Base-by-base conservation (phyloP, 2,888 invertebrate genomes). In the Epirrita christyi region DNA sequence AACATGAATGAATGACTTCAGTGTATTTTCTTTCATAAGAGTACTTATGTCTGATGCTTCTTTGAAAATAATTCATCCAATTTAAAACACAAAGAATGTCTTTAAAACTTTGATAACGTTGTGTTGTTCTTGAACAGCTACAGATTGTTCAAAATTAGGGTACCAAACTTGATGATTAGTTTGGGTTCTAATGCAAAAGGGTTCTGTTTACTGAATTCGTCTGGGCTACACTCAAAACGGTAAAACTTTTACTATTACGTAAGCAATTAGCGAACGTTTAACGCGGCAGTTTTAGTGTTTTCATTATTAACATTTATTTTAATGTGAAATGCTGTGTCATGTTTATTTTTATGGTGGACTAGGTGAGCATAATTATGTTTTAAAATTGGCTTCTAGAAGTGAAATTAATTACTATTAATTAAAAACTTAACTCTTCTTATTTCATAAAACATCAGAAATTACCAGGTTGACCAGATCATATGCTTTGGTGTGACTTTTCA, bases 191-290 rank as follows among this genome's bases (percentile, higher is more conserved):
- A 63, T 54, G 67, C 55, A 44, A 59, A 63, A 63, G 67, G 67
- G 63, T 59, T 50, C 51, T 65, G 62, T 67, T 67, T 67, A 60
- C 60, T 32, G 61, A 55, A 56, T 67, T 63, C 58, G 65, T 65
- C 65, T 61, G 60, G 51, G 50, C 56, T 59, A 61, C 45, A 61
- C 63, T 61, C 48, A 54, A 63, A 65, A 61, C 65, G 51, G 59
- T 60, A 36, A 59, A 67, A 67, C 61, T 67, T 67, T 64, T 59
- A 67, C 66, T 63, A 67, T 64, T 67, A 64, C 64, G 57, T 58
- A 61, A 63, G 64, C 66, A 67, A 67, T 67, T 67, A 67, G 64
- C 58, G 44, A 58, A 21, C 61, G 59, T 59, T 66, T 64, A 67
- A 51, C 64, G 60, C 48, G 40, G 43, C 51, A 48, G 53, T 59